Evolutionary conservation across 2,888 invertebrate genomes (phyloP).

Genomic region (Lordiphosa andalusiaca): DNA sequence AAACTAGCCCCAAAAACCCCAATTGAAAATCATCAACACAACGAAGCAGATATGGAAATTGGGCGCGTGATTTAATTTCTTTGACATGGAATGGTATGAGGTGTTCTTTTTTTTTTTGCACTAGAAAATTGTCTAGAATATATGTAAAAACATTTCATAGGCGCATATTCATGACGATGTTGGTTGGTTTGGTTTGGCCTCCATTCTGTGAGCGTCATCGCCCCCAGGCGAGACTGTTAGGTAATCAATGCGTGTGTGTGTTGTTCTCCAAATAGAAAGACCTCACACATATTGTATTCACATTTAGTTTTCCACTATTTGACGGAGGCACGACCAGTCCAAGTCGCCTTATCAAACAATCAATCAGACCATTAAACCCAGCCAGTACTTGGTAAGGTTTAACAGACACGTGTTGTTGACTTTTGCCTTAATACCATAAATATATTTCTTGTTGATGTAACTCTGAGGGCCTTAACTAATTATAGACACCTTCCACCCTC

Average conservation of each 20-base stretch:
- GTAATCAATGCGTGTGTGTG: constrained; percentile 27
- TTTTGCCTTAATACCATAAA: constrained; percentile 7
- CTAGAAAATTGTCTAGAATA: constrained; percentile 19
- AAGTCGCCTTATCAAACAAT: constrained; percentile 39
- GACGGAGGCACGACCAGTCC: constrained; percentile 38
- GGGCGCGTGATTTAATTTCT: constrained; percentile 51
- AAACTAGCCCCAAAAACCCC: constrained; percentile 17
- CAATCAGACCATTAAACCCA: constrained; percentile 36
- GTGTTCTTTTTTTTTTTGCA: constrained; percentile 9
- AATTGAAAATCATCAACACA: constrained; percentile 46
- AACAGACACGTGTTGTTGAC: constrained; percentile 17
- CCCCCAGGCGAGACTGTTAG: constrained; percentile 19
- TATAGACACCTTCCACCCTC: constrained; percentile 25
- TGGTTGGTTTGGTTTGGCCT: constrained; percentile 51
- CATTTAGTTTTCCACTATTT: constrained; percentile 4
- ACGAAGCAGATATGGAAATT: constrained; percentile 32
- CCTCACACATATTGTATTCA: constrained; percentile 6
- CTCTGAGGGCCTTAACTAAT: constrained; percentile 39
- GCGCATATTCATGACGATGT: constrained; percentile 43
- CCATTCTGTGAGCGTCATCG: constrained; percentile 37
- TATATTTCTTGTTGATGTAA: constrained; percentile 17
- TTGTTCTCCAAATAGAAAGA: constrained; percentile 16
- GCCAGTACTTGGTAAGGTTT: constrained; percentile 22
- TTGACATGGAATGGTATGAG: constrained; percentile 25
- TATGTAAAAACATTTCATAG: constrained; percentile 23